These are phyloP conservation scores for Caradrina kadenii DNA, from an alignment of 2,888 invertebrate species.

Conservation along the genomic window DNA sequence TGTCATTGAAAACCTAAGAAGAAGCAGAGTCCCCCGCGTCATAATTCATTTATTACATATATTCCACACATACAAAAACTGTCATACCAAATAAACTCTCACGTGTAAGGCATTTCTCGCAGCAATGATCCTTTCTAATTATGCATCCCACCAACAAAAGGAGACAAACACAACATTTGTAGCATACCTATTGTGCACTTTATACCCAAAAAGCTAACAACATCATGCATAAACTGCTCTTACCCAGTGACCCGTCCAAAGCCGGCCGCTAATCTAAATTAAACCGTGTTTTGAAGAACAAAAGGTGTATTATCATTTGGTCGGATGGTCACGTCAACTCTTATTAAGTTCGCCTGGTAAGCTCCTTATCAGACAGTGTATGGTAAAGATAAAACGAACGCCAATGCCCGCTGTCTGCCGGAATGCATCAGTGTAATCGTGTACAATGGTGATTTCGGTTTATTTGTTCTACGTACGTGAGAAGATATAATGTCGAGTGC, in stretches of 20 bases:
- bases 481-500: slow-evolving; percentile 47
- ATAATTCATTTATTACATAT: neutral
- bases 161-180: slow-evolving; percentile 67
- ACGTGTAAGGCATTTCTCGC: slow-evolving; percentile 5
- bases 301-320: slow-evolving; percentile 78
- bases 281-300: slow-evolving; percentile 71
- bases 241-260: slow-evolving; percentile 72
- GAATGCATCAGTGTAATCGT: slow-evolving; percentile 81
- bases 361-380: slow-evolving; percentile 89
- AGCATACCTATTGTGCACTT: slow-evolving; percentile 74
- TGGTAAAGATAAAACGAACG: slow-evolving; percentile 87
- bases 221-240: slow-evolving; percentile 75
- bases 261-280: slow-evolving; percentile 73
- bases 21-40: neutral
- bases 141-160: slow-evolving; percentile 51
- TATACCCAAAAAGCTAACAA: slow-evolving; percentile 76
- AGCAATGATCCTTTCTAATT: slow-evolving; percentile 44
- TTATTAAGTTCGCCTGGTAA: slow-evolving; percentile 86
- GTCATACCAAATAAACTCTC: neutral
- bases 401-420: slow-evolving; percentile 79
- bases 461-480: slow-evolving; percentile 44
- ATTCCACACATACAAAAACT: neutral
- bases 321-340: slow-evolving; percentile 75
- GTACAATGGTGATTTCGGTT: slow-evolving; percentile 63
- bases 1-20: too few relatives aligned